A percentile compares a stretch with the other conserved stretches of the same genome.
Evolutionary conservation across 2,797 vertebrate genomes (phyloP).

Genomic region (Danio aesculapii): DNA sequence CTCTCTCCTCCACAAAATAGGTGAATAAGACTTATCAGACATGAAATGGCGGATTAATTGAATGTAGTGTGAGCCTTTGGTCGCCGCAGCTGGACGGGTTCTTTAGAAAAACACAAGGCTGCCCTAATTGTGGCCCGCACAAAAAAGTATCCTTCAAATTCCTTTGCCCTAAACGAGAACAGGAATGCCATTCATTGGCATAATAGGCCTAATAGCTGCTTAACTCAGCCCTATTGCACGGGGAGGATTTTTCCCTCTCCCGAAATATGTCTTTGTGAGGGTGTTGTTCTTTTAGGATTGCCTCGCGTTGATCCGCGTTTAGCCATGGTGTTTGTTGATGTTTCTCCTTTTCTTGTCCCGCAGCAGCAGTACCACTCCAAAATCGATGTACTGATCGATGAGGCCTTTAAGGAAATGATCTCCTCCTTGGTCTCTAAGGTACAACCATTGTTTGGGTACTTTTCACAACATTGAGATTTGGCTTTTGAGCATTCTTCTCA

Average conservation of each 20-base stretch:
- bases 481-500: conserved; percentile 44
- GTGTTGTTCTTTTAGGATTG: conserved; percentile 52
- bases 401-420: conserved; percentile 93
- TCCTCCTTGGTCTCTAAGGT: conserved; percentile 95
- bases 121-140: conserved; percentile 92
- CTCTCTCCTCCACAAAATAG: conserved; percentile 72
- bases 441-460: conserved; percentile 57
- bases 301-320: conserved; percentile 3
- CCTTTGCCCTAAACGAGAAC: conserved; percentile 89
- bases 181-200: conserved; percentile 90
- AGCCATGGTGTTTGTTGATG: conserved; percentile 24
- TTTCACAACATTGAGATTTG: conserved; percentile 32
- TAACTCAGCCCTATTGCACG: conserved; percentile 89
- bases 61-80: conserved; percentile 93
- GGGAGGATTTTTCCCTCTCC: conserved; percentile 84
- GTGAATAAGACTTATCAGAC: conserved; percentile 90
- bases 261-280: conserved; percentile 65
- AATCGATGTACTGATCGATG: conserved; percentile 96
- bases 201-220: conserved; percentile 97
- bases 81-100: conserved; percentile 86
- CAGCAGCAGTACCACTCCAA: conserved; percentile 99
- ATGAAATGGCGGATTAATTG: conserved; percentile 97
- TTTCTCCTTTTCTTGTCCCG: conserved; percentile 29
- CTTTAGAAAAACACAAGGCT: conserved; percentile 90
- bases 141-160: conserved; percentile 99